A percentile compares a stretch with the other conserved stretches of the same genome.
These are phyloP conservation scores for Acleris holmiana DNA, from an alignment of 2,888 invertebrate species.

Conservation along the genomic window DNA sequence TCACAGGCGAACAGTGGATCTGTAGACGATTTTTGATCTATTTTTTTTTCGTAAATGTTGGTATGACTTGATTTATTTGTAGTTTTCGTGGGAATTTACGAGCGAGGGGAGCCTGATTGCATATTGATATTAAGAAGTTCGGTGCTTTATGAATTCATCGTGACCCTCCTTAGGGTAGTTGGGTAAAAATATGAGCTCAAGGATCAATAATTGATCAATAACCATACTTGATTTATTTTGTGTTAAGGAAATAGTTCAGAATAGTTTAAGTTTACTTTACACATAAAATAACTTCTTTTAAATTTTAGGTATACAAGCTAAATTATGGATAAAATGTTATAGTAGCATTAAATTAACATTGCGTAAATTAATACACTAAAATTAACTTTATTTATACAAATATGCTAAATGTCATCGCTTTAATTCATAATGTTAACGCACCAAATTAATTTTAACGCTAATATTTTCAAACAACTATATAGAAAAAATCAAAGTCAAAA, in stretches of 20 bases:
- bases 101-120: conserved; percentile 70
- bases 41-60: conserved; percentile 58
- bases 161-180: conserved; percentile 1
- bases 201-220: background rate
- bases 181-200: background rate
- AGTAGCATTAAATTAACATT: too few relatives aligned
- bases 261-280: too few relatives aligned
- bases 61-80: conserved; percentile 76
- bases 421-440: too few relatives aligned
- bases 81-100: conserved; percentile 74
- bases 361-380: too few relatives aligned
- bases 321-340: too few relatives aligned
- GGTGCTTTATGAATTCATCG: background rate
- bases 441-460: too few relatives aligned
- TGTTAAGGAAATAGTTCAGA: background rate
- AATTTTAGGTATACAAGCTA: too few relatives aligned
- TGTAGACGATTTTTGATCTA: conserved; percentile 60
- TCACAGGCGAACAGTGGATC: background rate
- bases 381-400: too few relatives aligned
- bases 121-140: conserved; percentile 52
- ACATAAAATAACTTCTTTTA: too few relatives aligned
- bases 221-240: conserved; percentile 3
- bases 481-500: too few relatives aligned
- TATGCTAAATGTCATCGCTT: too few relatives aligned
- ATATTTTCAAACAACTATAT: too few relatives aligned